Percentiles rank a stretch among this genome's conserved stretches.
Evolutionary conservation across 1,140 invertebrate species (phyloP).

Genomic region (Drosophila gunungcola): DNA sequence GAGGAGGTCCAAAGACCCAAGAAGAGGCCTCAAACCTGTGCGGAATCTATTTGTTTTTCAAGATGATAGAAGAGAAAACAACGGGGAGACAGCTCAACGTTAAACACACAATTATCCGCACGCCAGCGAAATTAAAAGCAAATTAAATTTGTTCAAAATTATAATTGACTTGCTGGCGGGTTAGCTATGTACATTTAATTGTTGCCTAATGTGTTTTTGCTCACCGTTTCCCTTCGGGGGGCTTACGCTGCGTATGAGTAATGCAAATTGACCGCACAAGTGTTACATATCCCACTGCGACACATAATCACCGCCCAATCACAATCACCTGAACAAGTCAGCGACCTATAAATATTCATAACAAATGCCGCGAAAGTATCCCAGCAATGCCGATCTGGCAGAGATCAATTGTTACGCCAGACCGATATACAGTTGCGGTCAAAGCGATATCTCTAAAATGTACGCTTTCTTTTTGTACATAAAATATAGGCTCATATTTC

Average conservation of each 20-base stretch:
- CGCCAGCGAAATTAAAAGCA: slow-evolving; percentile 57
- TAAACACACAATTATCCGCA: slow-evolving; percentile 59
- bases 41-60: slow-evolving; percentile 5
- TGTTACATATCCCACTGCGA: slow-evolving; percentile 40
- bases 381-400: slow-evolving; percentile 28
- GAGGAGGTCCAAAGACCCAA: slow-evolving; percentile 20
- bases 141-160: slow-evolving; percentile 59
- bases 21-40: slow-evolving; percentile 1
- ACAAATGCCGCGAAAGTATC: slow-evolving; percentile 35
- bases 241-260: slow-evolving; percentile 57
- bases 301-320: slow-evolving; percentile 29
- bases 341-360: slow-evolving; percentile 57
- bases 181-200: slow-evolving; percentile 70
- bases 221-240: slow-evolving; percentile 8
- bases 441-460: slow-evolving; percentile 1
- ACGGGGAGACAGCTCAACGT: neutral
- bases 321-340: slow-evolving; percentile 43
- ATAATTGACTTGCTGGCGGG: slow-evolving; percentile 51
- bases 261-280: slow-evolving; percentile 42
- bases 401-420: slow-evolving; percentile 25
- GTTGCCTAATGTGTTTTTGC: slow-evolving; percentile 43
- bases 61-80: slow-evolving; percentile 25
- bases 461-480: neutral
- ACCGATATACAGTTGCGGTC: slow-evolving; percentile 25
- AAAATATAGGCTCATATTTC: neutral